Evolutionary conservation across 1,140 invertebrate species (phyloP).

Genomic region (Caenorhabditis briggsae): DNA sequence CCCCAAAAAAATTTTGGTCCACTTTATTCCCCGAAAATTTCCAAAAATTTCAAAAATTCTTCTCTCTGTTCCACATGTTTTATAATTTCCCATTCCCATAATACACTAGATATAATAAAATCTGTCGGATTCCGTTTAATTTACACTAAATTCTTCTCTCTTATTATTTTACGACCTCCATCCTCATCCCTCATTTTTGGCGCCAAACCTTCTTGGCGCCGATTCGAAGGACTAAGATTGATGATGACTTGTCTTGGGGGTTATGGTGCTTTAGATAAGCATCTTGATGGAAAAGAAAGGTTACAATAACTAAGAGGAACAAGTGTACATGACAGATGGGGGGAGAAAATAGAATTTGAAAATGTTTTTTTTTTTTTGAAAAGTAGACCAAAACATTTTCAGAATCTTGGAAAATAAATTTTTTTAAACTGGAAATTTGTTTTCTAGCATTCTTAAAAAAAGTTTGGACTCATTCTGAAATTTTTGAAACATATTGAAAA

Average conservation of each 20-base stretch:
- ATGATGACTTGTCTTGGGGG: background rate
- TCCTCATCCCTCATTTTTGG: background rate
- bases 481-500: too few relatives aligned
- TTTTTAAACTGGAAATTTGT: too few relatives aligned
- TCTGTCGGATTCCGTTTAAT: conserved; percentile 28
- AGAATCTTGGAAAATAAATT: too few relatives aligned
- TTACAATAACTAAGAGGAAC: conserved; percentile 27
- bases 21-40: too few relatives aligned
- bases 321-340: background rate
- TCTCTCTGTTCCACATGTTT: background rate
- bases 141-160: conserved; percentile 32
- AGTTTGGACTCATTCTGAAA: too few relatives aligned
- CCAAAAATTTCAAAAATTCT: too few relatives aligned
- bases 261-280: background rate
- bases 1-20: too few relatives aligned
- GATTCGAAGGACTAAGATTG: conserved; percentile 14
- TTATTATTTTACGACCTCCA: background rate
- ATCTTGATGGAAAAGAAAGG: background rate
- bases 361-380: background rate
- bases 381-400: background rate
- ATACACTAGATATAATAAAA: background rate
- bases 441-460: too few relatives aligned
- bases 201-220: conserved; percentile 41
- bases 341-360: background rate
- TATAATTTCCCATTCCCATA: conserved; percentile 23